A percentile compares a stretch with the other conserved stretches of the same genome.
phyloP scores from a whole-genome alignment of 2,113 vertebrate species.

The Passer montanus region DNA sequence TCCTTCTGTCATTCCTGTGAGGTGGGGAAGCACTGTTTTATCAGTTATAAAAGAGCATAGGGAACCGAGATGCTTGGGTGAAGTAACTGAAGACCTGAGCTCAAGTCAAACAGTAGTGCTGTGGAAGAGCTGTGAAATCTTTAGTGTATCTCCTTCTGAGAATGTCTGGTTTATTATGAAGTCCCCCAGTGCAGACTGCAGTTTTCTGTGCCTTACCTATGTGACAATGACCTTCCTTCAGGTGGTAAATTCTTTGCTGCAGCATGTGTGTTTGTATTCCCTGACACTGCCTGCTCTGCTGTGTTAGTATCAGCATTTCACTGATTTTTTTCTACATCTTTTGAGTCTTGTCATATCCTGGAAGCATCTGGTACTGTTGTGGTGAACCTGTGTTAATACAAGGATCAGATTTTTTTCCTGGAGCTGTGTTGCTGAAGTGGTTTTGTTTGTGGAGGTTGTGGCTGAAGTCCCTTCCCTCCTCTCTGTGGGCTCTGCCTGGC shows the following conservation, averaged over 20 bases:
- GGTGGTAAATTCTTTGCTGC: background rate
- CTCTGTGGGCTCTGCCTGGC: background rate
- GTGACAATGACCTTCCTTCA: background rate
- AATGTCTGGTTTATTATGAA: background rate
- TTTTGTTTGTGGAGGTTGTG: background rate
- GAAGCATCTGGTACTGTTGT: background rate
- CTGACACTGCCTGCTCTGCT: background rate
- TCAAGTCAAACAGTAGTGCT: background rate
- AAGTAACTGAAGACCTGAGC: background rate
- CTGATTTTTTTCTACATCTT: background rate
- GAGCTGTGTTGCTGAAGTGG: background rate
- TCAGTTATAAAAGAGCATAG: background rate
- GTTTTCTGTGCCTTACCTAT: background rate
- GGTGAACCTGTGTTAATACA: background rate
- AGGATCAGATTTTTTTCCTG: background rate
- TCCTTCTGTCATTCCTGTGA: background rate
- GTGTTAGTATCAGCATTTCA: background rate
- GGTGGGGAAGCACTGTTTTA: background rate
- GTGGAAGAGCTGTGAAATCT: background rate
- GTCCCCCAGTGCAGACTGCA: background rate
- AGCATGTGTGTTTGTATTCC: rapidly evolving
- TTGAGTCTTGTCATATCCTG: background rate
- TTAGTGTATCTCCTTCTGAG: background rate
- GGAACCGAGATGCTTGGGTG: background rate
- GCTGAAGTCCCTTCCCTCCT: background rate